Base-by-base conservation (phyloP, 2,888 invertebrate species). In the Philereme transversata region DNA sequence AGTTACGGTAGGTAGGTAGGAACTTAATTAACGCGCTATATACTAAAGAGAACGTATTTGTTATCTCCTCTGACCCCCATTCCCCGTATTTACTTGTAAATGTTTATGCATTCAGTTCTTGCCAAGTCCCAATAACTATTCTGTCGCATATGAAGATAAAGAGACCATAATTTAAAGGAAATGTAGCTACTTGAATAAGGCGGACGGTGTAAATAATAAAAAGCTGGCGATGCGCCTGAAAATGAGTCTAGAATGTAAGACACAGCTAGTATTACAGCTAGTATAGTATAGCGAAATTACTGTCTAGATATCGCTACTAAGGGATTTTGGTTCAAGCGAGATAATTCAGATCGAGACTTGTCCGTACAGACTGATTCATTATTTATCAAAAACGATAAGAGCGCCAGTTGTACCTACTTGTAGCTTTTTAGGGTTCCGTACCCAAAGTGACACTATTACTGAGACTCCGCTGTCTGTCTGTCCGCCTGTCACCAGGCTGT, bases 241-340 rank as follows among this genome's bases (percentile, higher is more conserved):
- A 71, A 77, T 71, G 68, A 67, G 73, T 69, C 76, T 75, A 77
- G 81, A 73, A 79, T 77, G 70, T 77, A 51, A 77, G 74, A 83
- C 77, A 77, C 79, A 73, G 71, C 71, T n/a, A 69, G n/a, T n/a
- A n/a, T n/a, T n/a, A n/a, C n/a, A n/a, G n/a, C n/a, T 70, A 68
- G 71, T 74, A 71, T 3, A n/a, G 1, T 22, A 22, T 65, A 67
- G 68, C 60, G 63, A 67, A 69, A 71, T 62, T 71, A 64, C 53
- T 62, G 68, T 33, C 59, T 57, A 57, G 54, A 56, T 62, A 34
- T 52, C 11, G 43, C 41, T 68, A 69, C 71, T 57, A 67, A 41
- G 35, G 40, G 22, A 40, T 47, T 34, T 59, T 57, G 61, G 61
- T 46, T 68, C 36, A 35, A 44, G 10, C n/a, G 10, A 44, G 10